phyloP scores from a whole-genome alignment of 2,888 invertebrate genomes.

The Neocrepidodera transversa region DNA sequence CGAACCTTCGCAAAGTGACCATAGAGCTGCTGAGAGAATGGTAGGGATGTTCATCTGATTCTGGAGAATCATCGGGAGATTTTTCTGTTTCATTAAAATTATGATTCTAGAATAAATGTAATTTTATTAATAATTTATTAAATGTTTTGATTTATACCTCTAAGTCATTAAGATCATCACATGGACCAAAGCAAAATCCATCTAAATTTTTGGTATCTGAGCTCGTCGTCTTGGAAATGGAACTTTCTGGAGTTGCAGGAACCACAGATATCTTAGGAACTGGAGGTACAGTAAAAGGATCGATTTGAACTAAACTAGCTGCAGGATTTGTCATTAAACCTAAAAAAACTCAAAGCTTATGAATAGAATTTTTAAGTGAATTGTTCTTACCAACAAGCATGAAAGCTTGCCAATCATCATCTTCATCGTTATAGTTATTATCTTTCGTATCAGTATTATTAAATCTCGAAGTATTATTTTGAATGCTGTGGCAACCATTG shows the following conservation, averaged over 20 bases:
- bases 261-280: constrained; percentile 47
- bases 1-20: constrained; percentile 64
- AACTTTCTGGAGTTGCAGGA: constrained; percentile 50
- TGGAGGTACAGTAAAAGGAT: constrained; percentile 62
- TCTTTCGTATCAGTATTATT: constrained; percentile 33
- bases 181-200: constrained; percentile 41
- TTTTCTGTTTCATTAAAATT: constrained; percentile 65
- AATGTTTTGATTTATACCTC: constrained; percentile 27
- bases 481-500: constrained; percentile 41
- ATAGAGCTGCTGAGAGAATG: constrained; percentile 70
- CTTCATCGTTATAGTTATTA: constrained; percentile 43
- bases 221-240: constrained; percentile 32
- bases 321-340: constrained; percentile 69
- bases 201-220: constrained; percentile 29
- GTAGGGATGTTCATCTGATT: constrained; percentile 78
- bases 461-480: constrained; percentile 15
- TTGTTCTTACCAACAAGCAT: constrained; percentile 67
- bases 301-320: constrained; percentile 65
- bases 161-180: constrained; percentile 11
- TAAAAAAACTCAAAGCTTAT: constrained; percentile 10
- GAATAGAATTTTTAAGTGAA: background rate
- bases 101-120: constrained; percentile 7
- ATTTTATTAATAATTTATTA: background rate
- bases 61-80: constrained; percentile 74
- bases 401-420: constrained; percentile 70